phyloP scores from a whole-genome alignment of 1,140 invertebrate species.

The Listronotus bonariensis region DNA sequence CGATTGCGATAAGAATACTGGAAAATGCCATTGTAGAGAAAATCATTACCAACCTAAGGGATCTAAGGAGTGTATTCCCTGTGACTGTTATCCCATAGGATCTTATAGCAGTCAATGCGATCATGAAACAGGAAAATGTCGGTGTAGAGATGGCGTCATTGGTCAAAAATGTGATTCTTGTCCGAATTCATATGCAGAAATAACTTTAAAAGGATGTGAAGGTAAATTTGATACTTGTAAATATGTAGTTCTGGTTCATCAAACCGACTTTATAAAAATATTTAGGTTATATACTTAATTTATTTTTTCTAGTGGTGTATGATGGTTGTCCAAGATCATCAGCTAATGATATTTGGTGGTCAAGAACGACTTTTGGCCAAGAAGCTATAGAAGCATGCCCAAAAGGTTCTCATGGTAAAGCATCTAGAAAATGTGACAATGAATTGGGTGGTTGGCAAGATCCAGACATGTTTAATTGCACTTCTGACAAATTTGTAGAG shows the following conservation, averaged over 20 bases:
- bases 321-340: constrained; percentile 88
- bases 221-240: constrained; percentile 56
- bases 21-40: constrained; percentile 90
- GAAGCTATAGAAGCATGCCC: constrained; percentile 80
- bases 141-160: constrained; percentile 86
- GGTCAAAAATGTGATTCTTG: constrained; percentile 93
- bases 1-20: constrained; percentile 89
- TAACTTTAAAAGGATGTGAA: constrained; percentile 86
- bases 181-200: constrained; percentile 90
- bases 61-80: constrained; percentile 79
- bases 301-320: constrained; percentile 72
- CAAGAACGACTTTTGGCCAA: constrained; percentile 78
- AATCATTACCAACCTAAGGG: constrained; percentile 84
- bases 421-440: constrained; percentile 81
- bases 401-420: constrained; percentile 73
- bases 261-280: too few relatives aligned
- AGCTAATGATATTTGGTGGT: constrained; percentile 85
- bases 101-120: constrained; percentile 83
- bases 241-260: not conserved
- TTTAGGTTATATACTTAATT: too few relatives aligned
- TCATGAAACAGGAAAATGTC: constrained; percentile 81
- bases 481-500: constrained; percentile 81
- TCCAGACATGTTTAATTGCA: constrained; percentile 93
- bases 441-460: constrained; percentile 77
- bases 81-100: constrained; percentile 88